Base-by-base conservation (phyloP, 2,797 vertebrate species). In the Typhlichthys eigenmanni region DNA sequence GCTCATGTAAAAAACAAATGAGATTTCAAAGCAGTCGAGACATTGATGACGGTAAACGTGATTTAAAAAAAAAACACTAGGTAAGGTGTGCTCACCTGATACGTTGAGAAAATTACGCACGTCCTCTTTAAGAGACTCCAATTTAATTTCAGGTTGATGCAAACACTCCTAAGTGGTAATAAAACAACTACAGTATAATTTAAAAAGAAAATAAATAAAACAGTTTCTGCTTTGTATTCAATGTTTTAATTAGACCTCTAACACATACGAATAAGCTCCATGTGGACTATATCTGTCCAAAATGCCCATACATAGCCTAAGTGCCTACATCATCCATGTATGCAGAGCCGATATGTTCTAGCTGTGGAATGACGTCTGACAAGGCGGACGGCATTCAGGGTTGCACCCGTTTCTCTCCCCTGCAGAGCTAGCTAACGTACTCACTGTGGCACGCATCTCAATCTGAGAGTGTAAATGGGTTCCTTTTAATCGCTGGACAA, bases 401-500 rank as follows among this genome's bases (percentile, higher is more conserved):
- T 43, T 47, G 62, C 51, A 60, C 64, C 5, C 54, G 48, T 46
- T 14, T 38, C 55, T 54, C 17, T 12, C 1, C 52, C 46, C 54
- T 50, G 52, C 24, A 14, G 46, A 16, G 16, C 34, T 81, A 69
- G 62, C 29, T 2, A 24, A 24, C 24, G 24, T 24, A 87, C 96
- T 97, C 86, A 98, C 97, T 93, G 95, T 95, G 78, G 96, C 96
- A 86, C 96, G 95, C 60, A 92, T 93, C 89, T 99, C 96, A 85
- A 99, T 88, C 87, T 97, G 95, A 0, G 95, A 92, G 86, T 98
- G 95, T 60, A 99, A 82, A 73, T 89, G 91, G 66, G 92, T 95
- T 80, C 94, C 94, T 71, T 92, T 94, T 68, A 99, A 93, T 68
- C 94, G 94, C 80, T 94, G 95, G n/a, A 96, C 94, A 51, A 98